A percentile compares a stretch with the other conserved stretches of the same genome.
phyloP scores from a whole-genome alignment of 1,140 invertebrate genomes.

The Achatina immaculata region DNA sequence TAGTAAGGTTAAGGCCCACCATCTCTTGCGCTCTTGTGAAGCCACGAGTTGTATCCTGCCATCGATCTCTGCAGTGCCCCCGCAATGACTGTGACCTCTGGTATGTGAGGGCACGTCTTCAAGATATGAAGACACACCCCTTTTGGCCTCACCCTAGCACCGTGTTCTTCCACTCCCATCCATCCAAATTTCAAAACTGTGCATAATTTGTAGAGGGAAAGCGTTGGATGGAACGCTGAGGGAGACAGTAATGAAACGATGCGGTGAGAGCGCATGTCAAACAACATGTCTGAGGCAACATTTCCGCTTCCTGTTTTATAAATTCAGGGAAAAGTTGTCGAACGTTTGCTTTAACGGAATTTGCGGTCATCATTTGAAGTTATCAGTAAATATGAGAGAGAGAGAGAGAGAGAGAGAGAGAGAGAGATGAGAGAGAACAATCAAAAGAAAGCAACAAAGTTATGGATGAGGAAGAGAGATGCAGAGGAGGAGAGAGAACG shows the following conservation, averaged over 20 bases:
- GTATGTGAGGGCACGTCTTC: conserved; percentile 21
- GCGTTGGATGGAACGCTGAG: neutral
- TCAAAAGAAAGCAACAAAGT: neutral
- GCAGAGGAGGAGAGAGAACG: no score
- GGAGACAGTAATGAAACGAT: neutral
- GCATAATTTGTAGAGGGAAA: neutral
- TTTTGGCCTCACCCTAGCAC: neutral
- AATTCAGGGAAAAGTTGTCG: no score
- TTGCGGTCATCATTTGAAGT: no score
- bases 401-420: neutral
- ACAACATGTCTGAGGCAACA: neutral
- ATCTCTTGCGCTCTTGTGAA: neutral
- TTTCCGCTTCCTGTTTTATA: neutral
- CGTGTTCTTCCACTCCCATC: neutral
- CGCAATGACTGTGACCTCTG: neutral
- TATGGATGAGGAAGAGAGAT: neutral
- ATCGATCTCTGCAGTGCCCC: conserved; percentile 29
- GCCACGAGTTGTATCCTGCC: neutral
- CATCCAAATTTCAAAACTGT: neutral
- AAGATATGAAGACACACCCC: conserved; percentile 25
- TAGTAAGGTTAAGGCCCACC: neutral
- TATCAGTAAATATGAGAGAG: no score
- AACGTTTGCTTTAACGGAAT: no score
- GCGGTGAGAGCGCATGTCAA: neutral
- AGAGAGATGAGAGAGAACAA: neutral